phyloP scores from a whole-genome alignment of 2,888 invertebrate genomes.

The Campaea margaritaria region DNA sequence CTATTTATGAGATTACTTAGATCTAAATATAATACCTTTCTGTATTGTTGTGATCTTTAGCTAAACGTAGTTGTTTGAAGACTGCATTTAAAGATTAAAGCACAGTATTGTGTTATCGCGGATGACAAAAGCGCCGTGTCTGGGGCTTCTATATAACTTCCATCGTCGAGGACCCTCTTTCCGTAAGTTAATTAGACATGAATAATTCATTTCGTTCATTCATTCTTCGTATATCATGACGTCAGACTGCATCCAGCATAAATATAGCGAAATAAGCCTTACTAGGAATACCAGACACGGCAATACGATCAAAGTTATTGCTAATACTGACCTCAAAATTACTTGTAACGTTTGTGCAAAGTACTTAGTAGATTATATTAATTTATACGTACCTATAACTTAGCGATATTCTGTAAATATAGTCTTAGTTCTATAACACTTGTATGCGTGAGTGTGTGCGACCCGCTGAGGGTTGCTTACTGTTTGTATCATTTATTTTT shows the following conservation, averaged over 20 bases:
- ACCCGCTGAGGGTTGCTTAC: conserved; percentile 49
- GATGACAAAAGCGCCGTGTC: conserved; percentile 24
- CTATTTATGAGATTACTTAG: conserved; percentile 85
- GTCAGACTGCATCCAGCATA: too few relatives aligned
- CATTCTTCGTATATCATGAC: not conserved
- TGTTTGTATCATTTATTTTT: conserved; percentile 76
- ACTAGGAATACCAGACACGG: too few relatives aligned
- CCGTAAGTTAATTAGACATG: not conserved
- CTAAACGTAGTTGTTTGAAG: conserved; percentile 71
- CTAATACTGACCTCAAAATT: conserved; percentile 67
- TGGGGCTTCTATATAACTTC: conserved; percentile 3
- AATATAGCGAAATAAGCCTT: too few relatives aligned
- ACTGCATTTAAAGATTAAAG: conserved; percentile 79
- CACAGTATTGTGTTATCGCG: conserved; percentile 60
- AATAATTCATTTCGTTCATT: not conserved
- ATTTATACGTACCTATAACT: conserved; percentile 79
- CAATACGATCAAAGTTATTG: conserved; percentile 29
- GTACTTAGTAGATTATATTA: conserved; percentile 85
- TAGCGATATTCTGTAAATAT: conserved; percentile 79
- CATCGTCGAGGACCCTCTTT: not conserved
- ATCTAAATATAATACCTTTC: conserved; percentile 69
- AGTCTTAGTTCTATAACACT: conserved; percentile 55
- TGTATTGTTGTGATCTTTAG: conserved; percentile 81
- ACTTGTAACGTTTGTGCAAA: conserved; percentile 82
- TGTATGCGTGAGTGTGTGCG: conserved; percentile 54